Conservation (phyloP, 2,797 vertebrate genomes). For the Columba guinea region DNA sequence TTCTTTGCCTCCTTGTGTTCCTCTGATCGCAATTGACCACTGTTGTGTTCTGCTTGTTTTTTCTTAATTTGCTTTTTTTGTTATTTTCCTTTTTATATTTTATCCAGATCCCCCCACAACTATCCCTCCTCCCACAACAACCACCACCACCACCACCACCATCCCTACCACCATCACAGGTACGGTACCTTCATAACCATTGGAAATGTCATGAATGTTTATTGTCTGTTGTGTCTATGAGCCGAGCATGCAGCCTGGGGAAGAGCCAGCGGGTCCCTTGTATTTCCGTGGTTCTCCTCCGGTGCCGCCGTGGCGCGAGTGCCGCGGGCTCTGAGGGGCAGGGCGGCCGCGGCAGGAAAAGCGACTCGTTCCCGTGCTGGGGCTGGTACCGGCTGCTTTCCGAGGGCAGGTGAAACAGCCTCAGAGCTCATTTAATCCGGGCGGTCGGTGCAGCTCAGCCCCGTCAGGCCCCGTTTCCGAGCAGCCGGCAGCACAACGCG, state of each 20-base stretch:
- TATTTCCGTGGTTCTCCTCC: background rate
- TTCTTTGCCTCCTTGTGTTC: conserved; percentile 68
- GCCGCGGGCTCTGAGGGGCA: too few relatives aligned
- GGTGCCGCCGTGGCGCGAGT: too few relatives aligned
- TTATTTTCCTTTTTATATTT: conserved; percentile 91
- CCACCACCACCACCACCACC: conserved; percentile 85
- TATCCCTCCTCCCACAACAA: conserved; percentile 96
- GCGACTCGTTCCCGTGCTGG: background rate
- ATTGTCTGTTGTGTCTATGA: conserved; percentile 74
- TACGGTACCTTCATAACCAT: conserved; percentile 91
- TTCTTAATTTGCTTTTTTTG: conserved; percentile 83
- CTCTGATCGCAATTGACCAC: conserved; percentile 73
- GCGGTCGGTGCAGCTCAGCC: background rate
- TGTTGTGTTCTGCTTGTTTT: conserved; percentile 80
- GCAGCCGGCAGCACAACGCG: background rate
- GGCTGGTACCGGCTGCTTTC: background rate
- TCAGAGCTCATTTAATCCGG: fast-evolving
- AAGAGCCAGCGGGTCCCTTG: background rate
- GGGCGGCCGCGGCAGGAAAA: background rate
- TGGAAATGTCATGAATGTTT: conserved; percentile 76
- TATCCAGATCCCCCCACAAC: conserved; percentile 99
- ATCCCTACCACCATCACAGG: conserved; percentile 92
- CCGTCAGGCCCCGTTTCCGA: background rate
- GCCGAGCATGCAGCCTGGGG: conserved; percentile 51
- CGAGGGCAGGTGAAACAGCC: fast-evolving